These are phyloP conservation scores for Erpetoichthys calabaricus DNA, from an alignment of 2,797 vertebrate genomes.

Conservation along the genomic window DNA sequence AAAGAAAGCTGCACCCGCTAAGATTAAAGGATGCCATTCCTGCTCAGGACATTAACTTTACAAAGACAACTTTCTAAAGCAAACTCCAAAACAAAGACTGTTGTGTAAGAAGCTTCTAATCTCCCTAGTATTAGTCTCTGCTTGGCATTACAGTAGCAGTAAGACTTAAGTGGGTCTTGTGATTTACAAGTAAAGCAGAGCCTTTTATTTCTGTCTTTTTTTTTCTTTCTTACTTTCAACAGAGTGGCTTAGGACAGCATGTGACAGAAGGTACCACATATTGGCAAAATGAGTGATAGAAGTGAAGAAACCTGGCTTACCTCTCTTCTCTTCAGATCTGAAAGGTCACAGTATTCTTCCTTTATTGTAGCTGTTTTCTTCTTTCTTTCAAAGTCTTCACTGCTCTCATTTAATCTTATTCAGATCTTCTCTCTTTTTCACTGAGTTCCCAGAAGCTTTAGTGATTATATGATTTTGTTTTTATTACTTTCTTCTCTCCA, in stretches of 20 bases:
- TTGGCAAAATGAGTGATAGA: conserved; percentile 23
- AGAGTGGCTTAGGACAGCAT: conserved; percentile 26
- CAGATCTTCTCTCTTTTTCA: neutral
- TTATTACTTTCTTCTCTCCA: no score
- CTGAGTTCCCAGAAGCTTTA: neutral
- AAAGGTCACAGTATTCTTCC: no score
- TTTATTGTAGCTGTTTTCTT: no score
- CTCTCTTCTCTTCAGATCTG: conserved; percentile 19
- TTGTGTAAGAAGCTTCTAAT: conserved; percentile 28
- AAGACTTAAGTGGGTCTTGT: conserved; percentile 51
- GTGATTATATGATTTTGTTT: no score
- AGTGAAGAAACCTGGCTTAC: conserved; percentile 23
- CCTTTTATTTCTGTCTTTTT: conserved; percentile 28
- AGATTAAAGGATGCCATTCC: no score
- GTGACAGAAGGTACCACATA: conserved; percentile 31
- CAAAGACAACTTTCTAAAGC: no score
- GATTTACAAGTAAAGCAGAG: conserved; percentile 42
- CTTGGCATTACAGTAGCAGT: conserved; percentile 28
- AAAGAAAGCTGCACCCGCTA: no score
- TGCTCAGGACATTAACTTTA: no score
- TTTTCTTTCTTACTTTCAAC: conserved; percentile 29
- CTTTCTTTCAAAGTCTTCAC: no score
- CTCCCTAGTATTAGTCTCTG: conserved; percentile 29
- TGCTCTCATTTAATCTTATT: no score
- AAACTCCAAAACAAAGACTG: no score